Conservation (phyloP, 2,797 vertebrate species). For the Ctenopoma kingsleyae region DNA sequence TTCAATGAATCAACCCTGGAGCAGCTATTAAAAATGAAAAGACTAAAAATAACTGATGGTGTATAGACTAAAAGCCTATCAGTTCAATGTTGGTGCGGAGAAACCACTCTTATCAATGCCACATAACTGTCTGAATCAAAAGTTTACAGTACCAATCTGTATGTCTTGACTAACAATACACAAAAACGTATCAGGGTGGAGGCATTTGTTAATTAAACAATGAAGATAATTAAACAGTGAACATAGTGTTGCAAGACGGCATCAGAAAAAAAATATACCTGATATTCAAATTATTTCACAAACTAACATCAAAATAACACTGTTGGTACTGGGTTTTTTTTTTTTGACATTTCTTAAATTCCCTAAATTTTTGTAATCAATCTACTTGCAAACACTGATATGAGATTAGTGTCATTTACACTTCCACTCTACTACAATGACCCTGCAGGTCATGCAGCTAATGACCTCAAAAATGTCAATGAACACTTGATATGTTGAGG, state of each 20-base stretch:
- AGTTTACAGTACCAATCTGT: neutral
- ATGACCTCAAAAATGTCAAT: neutral
- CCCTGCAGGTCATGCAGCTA: neutral
- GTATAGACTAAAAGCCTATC: conserved; percentile 5
- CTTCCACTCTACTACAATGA: neutral
- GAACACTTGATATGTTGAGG: neutral
- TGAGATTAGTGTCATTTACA: neutral
- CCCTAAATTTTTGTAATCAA: neutral
- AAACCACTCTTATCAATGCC: neutral
- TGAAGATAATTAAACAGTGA: no score
- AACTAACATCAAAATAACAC: neutral
- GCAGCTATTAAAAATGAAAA: neutral
- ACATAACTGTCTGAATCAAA: neutral
- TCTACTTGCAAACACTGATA: neutral
- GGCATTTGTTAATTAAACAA: no score
- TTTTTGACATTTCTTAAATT: conserved; percentile 16
- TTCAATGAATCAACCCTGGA: neutral
- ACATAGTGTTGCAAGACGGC: no score
- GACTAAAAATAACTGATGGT: neutral
- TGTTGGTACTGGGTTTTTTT: no score
- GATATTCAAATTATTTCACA: no score
- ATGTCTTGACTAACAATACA: neutral
- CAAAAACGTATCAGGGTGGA: neutral
- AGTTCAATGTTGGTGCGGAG: conserved; percentile 6
- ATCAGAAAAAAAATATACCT: no score